Evolutionary conservation across 2,797 vertebrate species (phyloP).

Genomic region (Typhlichthys subterraneus): DNA sequence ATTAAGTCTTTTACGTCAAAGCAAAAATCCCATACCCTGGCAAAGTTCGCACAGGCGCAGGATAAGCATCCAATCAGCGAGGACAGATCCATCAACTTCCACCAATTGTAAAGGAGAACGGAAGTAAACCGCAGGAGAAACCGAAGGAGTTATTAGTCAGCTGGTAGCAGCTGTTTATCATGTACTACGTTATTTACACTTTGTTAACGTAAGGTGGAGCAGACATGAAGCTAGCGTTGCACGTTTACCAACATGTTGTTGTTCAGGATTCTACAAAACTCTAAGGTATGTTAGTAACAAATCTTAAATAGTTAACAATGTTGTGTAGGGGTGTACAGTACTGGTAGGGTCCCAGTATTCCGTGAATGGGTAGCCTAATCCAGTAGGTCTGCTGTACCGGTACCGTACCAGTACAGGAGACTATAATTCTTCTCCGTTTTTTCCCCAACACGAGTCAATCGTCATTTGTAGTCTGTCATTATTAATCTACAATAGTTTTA

Average conservation of each 20-base stretch:
- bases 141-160: no score
- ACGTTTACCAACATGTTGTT: no score
- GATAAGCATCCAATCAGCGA: constrained; percentile 4
- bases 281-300: constrained; percentile 34
- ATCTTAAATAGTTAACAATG: background rate
- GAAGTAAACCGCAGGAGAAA: background rate
- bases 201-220: no score
- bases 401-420: no score
- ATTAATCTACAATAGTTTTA: background rate
- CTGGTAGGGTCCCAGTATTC: background rate
- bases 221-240: no score
- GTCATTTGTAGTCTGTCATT: background rate
- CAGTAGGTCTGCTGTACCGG: no score
- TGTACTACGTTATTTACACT: no score
- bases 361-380: no score
- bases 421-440: no score
- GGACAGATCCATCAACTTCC: background rate
- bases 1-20: background rate
- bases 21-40: background rate
- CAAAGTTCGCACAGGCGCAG: background rate
- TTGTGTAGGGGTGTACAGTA: background rate
- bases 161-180: no score
- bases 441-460: no score
- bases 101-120: constrained; percentile 8
- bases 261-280: background rate